Conservation (phyloP, 2,888 invertebrate species). For the Sarcophaga subvicina region DNA sequence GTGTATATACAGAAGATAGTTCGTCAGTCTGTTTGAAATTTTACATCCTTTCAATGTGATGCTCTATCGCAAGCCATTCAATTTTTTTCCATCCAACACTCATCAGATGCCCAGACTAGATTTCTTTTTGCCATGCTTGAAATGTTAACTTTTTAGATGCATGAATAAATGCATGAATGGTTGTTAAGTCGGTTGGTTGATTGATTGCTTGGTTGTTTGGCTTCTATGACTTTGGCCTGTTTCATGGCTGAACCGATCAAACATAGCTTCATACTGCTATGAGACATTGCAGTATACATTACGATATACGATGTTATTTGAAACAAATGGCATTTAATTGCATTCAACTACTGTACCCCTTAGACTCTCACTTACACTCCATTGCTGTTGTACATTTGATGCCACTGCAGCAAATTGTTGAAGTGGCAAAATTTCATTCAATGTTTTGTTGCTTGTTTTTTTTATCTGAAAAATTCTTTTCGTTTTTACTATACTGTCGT, state of each 20-base stretch:
- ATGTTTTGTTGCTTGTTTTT: neutral
- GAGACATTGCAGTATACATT: neutral
- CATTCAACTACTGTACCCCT: slow-evolving; percentile 31
- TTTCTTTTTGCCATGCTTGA: slow-evolving; percentile 16
- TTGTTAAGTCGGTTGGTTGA: neutral
- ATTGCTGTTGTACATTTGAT: neutral
- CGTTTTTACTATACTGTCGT: neutral
- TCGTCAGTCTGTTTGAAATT: slow-evolving; percentile 21
- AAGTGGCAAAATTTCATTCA: neutral
- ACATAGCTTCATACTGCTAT: neutral
- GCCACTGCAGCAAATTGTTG: neutral
- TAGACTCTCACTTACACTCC: neutral
- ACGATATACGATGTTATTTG: slow-evolving; percentile 23
- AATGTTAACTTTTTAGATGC: neutral
- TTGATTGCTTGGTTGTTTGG: neutral
- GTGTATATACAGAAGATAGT: neutral
- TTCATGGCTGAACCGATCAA: slow-evolving; percentile 29
- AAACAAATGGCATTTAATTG: slow-evolving; percentile 58
- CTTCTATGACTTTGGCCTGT: neutral
- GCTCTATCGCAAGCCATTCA: neutral
- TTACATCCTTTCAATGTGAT: neutral
- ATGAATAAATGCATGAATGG: slow-evolving; percentile 1
- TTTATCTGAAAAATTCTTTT: neutral
- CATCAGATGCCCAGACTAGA: slow-evolving; percentile 11
- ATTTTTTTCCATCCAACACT: neutral